Base-by-base conservation (phyloP, 2,888 invertebrate genomes). In the Drosophila kokeensis region DNA sequence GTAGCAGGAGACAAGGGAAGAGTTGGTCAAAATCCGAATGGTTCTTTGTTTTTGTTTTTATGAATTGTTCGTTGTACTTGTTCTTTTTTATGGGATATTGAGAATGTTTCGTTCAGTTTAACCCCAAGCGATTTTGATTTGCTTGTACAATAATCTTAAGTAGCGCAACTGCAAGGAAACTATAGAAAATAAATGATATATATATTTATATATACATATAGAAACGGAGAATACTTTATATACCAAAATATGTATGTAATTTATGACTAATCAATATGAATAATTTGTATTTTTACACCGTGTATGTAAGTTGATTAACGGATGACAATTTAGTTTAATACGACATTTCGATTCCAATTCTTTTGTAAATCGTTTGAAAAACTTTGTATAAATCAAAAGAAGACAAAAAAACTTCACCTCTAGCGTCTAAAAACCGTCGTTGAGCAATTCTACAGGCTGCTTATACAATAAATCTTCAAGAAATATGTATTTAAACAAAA, bases 141-240 rank as follows among this genome's bases (percentile, higher is more conserved):
- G 90, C 85, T 87, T 90, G 83, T 88, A 88, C 73, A 83, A 81
- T 90, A 90, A 81, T 73, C 73, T 88, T 90, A 90, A 88, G 89
- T 90, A 87, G 89, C 83, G 71, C 69, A 79, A 75, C 68, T 49
- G 60, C 59, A 73, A 72, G 55, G 52, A 48, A 83, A 63, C 54
- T 36, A 73, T 88, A 83, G 83, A 52, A 76, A 75, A 83, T 69
- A 38, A 58, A 69, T 49, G 36, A 79, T 72, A 81, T 73, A 73
- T 38, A 36, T 70, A 69, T 76, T 68, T 58, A 53, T 68, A 58
- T 69, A 61, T 76, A 75, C 48, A 66, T 69, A 67, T 50, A 60
- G 61, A 69, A 58, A 49, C 57, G 52, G 52, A 52, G 30, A 48
- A 40, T 64, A 49, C 38, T 61, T 52, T 62, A 68, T 61, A 50